phyloP scores from a whole-genome alignment of 2,113 vertebrate genomes.

The Microcebus tavaratra region DNA sequence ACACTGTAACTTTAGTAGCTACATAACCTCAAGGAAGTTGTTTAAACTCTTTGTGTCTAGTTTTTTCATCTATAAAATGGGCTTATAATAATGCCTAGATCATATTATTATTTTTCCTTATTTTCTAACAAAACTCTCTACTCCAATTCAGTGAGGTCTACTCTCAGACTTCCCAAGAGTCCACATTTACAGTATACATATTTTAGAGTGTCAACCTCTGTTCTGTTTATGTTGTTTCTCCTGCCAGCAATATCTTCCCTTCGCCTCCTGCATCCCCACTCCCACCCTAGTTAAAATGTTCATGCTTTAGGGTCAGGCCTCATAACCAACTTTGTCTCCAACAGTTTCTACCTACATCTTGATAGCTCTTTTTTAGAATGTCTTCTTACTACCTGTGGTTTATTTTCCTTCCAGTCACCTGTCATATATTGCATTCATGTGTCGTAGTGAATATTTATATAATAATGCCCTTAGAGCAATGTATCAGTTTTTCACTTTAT shows the following conservation, averaged over 20 bases:
- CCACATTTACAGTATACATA: not conserved
- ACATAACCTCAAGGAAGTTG: not conserved
- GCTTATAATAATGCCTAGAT: not conserved
- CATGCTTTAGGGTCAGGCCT: not conserved
- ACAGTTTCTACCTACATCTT: not conserved
- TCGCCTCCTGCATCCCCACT: accelerated
- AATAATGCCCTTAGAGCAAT: not conserved
- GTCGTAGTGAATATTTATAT: not conserved
- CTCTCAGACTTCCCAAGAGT: not conserved
- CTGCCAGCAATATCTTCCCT: not conserved
- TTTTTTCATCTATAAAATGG: not conserved
- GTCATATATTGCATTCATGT: not conserved
- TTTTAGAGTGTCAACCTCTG: not conserved
- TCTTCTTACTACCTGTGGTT: not conserved
- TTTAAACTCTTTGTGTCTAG: not conserved
- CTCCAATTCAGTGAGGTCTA: not conserved
- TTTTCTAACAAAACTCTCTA: not conserved
- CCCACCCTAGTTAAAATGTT: not conserved
- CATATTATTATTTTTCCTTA: not conserved
- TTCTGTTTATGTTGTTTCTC: not conserved
- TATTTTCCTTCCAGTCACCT: not conserved
- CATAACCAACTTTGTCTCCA: not conserved
- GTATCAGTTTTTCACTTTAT: not conserved
- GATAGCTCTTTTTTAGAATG: not conserved
- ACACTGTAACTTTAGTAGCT: not conserved